Base-by-base conservation (phyloP, 2,888 invertebrate genomes). In the Pandemis heparana region DNA sequence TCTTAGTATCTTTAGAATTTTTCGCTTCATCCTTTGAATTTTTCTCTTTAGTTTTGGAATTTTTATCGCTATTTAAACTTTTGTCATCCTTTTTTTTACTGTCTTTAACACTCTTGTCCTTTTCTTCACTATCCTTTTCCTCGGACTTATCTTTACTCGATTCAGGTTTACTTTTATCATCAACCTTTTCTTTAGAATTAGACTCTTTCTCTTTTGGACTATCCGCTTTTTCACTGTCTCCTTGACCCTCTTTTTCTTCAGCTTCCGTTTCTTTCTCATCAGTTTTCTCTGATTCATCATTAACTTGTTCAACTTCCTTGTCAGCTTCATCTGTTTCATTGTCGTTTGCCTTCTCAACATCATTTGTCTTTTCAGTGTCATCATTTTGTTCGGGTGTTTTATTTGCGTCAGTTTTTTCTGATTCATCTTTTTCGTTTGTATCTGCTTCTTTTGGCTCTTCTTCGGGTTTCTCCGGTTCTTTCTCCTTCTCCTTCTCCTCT, bases 401-500 rank as follows among this genome's bases (percentile, higher is more conserved):
- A 12, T 66, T 61, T 32, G 64, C 46, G 1, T 72, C 77, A 32
- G 69, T n/a, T 70, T 74, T 76, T 48, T 77, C 77, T 10, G 75
- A 60, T 9, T 69, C 66, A 18, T 71, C 74, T 51, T 72, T 70
- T 59, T 77, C 69, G 1, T 75, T 78, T 32, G 71, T 38, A 14
- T 62, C 77, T 59, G 77, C 53, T 41, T 80, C 76, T 61, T 76
- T 75, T 68, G 76, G 46, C 18, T 74, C 71, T 59, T 63, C 75
- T 43, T 72, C 51, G 43, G 38, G 46, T 66, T 66, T n/a, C 73
- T 77, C 51, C n/a, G 73, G 46, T 39, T 62, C 65, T 48, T 56
- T 63, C 63, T 71, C 67, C 23, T 59, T 73, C 23, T 32, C 23
- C 12, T 72, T 87, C 3, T 89, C 88, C 60, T 89, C 88, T 53